Percentiles rank a stretch among this genome's conserved stretches.
phyloP scores from a whole-genome alignment of 2,113 vertebrate genomes.

The Coptodon bakossiorum region DNA sequence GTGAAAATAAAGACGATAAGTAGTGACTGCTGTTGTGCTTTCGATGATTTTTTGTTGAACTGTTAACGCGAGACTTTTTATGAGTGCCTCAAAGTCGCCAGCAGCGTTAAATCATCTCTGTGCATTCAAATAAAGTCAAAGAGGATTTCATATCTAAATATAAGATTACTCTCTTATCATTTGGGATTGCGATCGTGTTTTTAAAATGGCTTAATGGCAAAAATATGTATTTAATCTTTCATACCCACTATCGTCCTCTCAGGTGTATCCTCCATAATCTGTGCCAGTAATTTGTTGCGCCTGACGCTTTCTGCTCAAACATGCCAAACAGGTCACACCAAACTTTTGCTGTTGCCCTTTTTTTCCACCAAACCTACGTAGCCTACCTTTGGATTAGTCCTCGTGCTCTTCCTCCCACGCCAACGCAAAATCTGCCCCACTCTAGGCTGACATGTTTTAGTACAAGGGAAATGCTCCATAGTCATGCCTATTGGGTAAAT shows the following conservation, averaged over 20 bases:
- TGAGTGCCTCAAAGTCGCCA: neutral
- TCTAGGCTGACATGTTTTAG: neutral
- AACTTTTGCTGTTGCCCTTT: neutral
- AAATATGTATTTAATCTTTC: neutral
- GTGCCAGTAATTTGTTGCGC: neutral
- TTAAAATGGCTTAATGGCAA: neutral
- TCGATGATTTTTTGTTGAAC: neutral
- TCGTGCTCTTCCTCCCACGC: conserved; percentile 3
- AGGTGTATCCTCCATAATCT: neutral
- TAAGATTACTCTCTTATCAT: neutral
- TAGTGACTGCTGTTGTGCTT: neutral
- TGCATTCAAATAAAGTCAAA: neutral
- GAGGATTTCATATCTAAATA: neutral
- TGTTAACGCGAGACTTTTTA: neutral
- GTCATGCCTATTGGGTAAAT: neutral
- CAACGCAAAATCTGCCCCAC: neutral
- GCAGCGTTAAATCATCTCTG: neutral
- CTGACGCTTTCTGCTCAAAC: neutral
- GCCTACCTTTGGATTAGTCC: neutral
- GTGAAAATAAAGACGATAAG: neutral
- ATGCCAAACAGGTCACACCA: neutral
- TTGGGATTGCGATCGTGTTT: neutral
- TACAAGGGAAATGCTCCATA: neutral
- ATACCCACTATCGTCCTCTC: neutral
- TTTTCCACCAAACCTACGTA: neutral